phyloP scores from a whole-genome alignment of 1,140 invertebrate genomes.

The Tetragnatha versicolor region DNA sequence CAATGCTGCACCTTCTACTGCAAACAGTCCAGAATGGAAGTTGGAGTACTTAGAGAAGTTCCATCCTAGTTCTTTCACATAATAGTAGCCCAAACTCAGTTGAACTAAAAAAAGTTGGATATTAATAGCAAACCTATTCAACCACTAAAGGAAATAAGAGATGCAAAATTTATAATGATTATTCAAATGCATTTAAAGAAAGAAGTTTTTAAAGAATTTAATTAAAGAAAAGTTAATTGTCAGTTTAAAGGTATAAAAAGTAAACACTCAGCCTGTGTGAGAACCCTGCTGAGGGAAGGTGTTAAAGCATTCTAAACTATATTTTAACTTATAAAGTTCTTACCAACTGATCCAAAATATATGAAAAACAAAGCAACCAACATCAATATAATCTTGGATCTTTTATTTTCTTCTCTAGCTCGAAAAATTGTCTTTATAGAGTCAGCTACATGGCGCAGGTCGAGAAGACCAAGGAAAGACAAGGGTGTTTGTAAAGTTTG shows the following conservation, averaged over 20 bases:
- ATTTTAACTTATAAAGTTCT: too few relatives aligned
- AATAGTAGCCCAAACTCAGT: conserved; percentile 63
- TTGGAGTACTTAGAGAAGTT: conserved; percentile 63
- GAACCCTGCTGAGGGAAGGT: too few relatives aligned
- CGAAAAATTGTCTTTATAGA: conserved; percentile 61
- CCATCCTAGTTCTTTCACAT: conserved; percentile 63
- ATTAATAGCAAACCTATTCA: too few relatives aligned
- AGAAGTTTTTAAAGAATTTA: too few relatives aligned
- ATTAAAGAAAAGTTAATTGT: too few relatives aligned
- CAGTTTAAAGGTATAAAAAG: too few relatives aligned
- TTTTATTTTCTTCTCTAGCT: conserved; percentile 59
- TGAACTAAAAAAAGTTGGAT: conserved; percentile 61
- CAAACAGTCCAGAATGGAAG: conserved; percentile 64
- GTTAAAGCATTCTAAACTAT: too few relatives aligned
- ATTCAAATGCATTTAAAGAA: too few relatives aligned
- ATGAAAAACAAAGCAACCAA: conserved; percentile 59
- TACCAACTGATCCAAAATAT: conserved; percentile 38
- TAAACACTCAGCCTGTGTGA: too few relatives aligned
- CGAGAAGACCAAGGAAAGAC: conserved; percentile 51
- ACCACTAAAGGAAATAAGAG: too few relatives aligned
- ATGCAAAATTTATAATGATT: too few relatives aligned
- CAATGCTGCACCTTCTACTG: conserved; percentile 62
- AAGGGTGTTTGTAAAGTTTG: not conserved
- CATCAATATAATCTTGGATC: conserved; percentile 61
- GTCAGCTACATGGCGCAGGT: conserved; percentile 59